Evolutionary conservation across 1,140 invertebrate genomes (phyloP).

Genomic region (Panulirus ornatus): DNA sequence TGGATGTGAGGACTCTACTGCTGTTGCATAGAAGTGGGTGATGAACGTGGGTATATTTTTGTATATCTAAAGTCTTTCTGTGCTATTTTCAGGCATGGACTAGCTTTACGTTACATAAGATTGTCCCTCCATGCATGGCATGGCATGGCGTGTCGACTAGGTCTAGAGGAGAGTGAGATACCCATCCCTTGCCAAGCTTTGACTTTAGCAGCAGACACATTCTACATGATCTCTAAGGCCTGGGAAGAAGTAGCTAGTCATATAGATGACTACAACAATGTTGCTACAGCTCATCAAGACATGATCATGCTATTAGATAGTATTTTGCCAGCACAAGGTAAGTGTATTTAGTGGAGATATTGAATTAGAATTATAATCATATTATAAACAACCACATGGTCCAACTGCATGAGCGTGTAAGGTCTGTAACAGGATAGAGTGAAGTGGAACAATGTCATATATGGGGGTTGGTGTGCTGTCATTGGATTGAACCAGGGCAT

Average conservation of each 20-base stretch:
- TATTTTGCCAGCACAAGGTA: slow-evolving; percentile 55
- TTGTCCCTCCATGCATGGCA: slow-evolving; percentile 65
- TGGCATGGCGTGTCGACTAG: slow-evolving; percentile 48
- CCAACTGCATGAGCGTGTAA: too few species aligned
- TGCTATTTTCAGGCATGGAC: slow-evolving; percentile 34
- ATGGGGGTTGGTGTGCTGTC: too few species aligned
- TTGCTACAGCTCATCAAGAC: slow-evolving; percentile 26
- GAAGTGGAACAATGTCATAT: too few species aligned
- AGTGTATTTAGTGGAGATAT: not conserved
- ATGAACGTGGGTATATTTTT: too few species aligned
- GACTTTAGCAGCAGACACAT: slow-evolving; percentile 55
- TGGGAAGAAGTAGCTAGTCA: slow-evolving; percentile 53
- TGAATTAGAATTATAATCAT: too few species aligned
- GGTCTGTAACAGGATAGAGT: too few species aligned
- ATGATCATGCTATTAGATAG: slow-evolving; percentile 43
- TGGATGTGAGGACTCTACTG: too few species aligned
- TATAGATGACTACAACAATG: slow-evolving; percentile 52
- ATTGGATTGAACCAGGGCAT: too few species aligned
- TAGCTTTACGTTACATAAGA: slow-evolving; percentile 38
- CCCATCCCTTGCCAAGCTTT: slow-evolving; percentile 41
- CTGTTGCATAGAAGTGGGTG: too few species aligned
- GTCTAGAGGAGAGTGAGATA: slow-evolving; percentile 19
- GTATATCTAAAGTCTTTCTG: too few species aligned
- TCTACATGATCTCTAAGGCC: slow-evolving; percentile 48
- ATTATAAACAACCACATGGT: too few species aligned